These are phyloP conservation scores for Sterrhoptilus dennistouni DNA, from an alignment of 2,113 vertebrate species.

Conservation along the genomic window DNA sequence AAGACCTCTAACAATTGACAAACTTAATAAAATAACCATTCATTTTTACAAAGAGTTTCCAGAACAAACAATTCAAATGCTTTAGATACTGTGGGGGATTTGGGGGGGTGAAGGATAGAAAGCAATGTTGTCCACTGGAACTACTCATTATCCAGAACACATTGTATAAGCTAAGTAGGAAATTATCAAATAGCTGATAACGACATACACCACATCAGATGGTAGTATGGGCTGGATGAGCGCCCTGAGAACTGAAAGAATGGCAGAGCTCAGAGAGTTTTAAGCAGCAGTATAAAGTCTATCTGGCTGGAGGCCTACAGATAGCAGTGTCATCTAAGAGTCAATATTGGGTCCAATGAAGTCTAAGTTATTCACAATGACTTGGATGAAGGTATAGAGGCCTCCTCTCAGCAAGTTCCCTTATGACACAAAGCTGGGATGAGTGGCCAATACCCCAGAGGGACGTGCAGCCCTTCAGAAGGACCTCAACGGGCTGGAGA, in stretches of 20 bases:
- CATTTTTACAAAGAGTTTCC: background rate
- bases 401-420: background rate
- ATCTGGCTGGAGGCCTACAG: background rate
- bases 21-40: background rate
- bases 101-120: background rate
- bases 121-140: background rate
- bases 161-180: background rate
- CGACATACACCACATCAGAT: background rate
- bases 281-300: background rate
- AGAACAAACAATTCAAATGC: background rate
- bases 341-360: accelerated
- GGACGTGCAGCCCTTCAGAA: background rate
- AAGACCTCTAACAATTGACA: background rate
- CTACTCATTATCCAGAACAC: background rate
- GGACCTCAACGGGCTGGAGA: background rate
- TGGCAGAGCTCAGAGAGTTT: background rate
- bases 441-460: background rate
- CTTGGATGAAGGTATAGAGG: background rate
- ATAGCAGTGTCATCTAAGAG: background rate
- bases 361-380: background rate
- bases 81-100: background rate
- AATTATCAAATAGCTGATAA: background rate
- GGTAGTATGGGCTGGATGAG: background rate
- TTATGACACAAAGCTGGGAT: background rate
- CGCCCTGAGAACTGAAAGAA: background rate